A percentile compares a stretch with the other conserved stretches of the same genome.
Conservation (phyloP, 2,113 vertebrate species). For the Phocoena phocoena region DNA sequence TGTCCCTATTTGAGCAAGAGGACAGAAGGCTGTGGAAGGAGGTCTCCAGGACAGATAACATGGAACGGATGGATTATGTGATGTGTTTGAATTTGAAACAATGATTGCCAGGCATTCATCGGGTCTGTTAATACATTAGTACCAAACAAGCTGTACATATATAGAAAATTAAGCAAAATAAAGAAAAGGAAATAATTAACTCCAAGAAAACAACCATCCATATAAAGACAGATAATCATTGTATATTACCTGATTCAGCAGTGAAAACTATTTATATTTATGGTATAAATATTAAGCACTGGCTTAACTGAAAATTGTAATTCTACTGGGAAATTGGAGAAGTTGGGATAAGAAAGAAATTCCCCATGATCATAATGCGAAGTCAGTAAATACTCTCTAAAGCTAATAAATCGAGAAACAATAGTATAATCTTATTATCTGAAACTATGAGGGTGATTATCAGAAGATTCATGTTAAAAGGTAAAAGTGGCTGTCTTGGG, state of each 20-base stretch:
- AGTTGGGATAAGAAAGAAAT: neutral
- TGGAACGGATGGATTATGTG: neutral
- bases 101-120: neutral
- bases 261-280: slow-evolving; percentile 12
- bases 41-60: neutral
- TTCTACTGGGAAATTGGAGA: neutral
- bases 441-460: neutral
- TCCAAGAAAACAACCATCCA: slow-evolving; percentile 18
- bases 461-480: neutral
- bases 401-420: slow-evolving; percentile 20
- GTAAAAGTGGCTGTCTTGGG: neutral
- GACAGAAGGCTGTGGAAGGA: neutral
- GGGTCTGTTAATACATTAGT: neutral
- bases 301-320: neutral
- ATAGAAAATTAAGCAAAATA: slow-evolving; percentile 36
- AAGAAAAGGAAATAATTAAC: slow-evolving; percentile 34
- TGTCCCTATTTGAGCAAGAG: neutral
- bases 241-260: neutral
- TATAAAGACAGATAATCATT: neutral
- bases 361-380: neutral
- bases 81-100: neutral
- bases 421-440: neutral
- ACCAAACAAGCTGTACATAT: neutral
- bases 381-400: slow-evolving; percentile 32
- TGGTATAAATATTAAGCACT: neutral